These are phyloP conservation scores for Ligdia adustata DNA, from an alignment of 2,888 invertebrate genomes.

Conservation along the genomic window DNA sequence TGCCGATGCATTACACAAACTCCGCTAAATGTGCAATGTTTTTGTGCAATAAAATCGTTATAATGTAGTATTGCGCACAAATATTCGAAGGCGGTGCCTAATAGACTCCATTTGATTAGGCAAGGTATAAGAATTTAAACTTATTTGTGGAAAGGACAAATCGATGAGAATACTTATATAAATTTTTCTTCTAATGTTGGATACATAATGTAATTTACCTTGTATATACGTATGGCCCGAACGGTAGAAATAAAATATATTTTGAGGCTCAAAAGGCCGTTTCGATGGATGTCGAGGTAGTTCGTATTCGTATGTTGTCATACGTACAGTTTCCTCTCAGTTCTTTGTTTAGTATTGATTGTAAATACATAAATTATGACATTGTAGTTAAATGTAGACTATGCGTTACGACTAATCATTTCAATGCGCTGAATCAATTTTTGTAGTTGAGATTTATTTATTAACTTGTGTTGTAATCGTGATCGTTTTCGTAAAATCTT, in stretches of 20 bases:
- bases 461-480: constrained; percentile 44
- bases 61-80: constrained; percentile 67
- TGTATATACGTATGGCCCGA: constrained; percentile 81
- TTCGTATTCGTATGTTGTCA: constrained; percentile 65
- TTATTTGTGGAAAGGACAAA: constrained; percentile 41
- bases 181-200: constrained; percentile 69
- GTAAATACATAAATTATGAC: constrained; percentile 72
- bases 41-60: constrained; percentile 41
- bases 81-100: constrained; percentile 56
- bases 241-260: constrained; percentile 67
- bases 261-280: constrained; percentile 66
- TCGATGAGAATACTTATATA: constrained; percentile 54
- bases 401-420: constrained; percentile 56
- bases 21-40: constrained; percentile 35
- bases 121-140: constrained; percentile 56
- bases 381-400: constrained; percentile 64
- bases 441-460: constrained; percentile 40
- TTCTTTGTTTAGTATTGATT: constrained; percentile 69
- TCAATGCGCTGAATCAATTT: constrained; percentile 29
- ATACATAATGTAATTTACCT: constrained; percentile 74
- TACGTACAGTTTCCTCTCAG: constrained; percentile 68
- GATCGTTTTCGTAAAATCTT: constrained; percentile 35
- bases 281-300: constrained; percentile 48
- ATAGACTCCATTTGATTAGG: constrained; percentile 70
- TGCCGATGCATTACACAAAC: constrained; percentile 31